Percentiles rank a stretch among this genome's conserved stretches.
Evolutionary conservation across 2,797 vertebrate genomes (phyloP).

Genomic region (Bothrops alternatus): DNA sequence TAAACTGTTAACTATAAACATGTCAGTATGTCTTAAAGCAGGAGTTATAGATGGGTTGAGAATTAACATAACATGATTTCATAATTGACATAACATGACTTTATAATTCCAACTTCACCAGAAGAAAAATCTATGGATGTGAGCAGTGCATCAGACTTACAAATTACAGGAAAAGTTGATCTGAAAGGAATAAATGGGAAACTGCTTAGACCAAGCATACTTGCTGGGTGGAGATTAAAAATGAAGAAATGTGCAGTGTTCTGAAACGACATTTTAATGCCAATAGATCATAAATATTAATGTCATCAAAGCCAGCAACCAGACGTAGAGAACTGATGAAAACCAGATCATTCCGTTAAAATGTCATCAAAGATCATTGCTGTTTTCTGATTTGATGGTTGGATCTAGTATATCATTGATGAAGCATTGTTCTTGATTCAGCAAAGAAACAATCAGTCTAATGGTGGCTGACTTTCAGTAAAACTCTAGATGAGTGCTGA

Average conservation of each 20-base stretch:
- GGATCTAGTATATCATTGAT: not conserved
- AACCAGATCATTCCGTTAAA: not conserved
- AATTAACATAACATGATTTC: constrained; percentile 21
- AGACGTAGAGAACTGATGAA: not conserved
- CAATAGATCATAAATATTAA: not conserved
- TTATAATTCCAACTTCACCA: not conserved
- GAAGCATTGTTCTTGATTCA: not conserved
- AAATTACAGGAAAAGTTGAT: constrained; percentile 24
- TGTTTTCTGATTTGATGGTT: not conserved
- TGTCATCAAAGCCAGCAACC: not conserved
- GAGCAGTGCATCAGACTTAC: constrained; percentile 24
- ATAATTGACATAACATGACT: constrained; percentile 25
- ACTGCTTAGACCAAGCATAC: not conserved
- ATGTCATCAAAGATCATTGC: not conserved
- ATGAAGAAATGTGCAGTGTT: not conserved
- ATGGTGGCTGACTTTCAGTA: not conserved
- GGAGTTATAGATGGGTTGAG: not conserved
- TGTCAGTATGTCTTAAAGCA: not conserved
- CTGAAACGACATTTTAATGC: not conserved
- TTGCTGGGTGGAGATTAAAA: not conserved
- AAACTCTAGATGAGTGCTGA: not conserved
- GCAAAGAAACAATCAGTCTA: not conserved
- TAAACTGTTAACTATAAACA: constrained; percentile 9
- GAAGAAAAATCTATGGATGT: not conserved
- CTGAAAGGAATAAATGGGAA: constrained; percentile 25